These are phyloP conservation scores for Pentamera pediparva DNA, from an alignment of 53 echinoderm and acorn worm genomes.

Conservation along the genomic window DNA sequence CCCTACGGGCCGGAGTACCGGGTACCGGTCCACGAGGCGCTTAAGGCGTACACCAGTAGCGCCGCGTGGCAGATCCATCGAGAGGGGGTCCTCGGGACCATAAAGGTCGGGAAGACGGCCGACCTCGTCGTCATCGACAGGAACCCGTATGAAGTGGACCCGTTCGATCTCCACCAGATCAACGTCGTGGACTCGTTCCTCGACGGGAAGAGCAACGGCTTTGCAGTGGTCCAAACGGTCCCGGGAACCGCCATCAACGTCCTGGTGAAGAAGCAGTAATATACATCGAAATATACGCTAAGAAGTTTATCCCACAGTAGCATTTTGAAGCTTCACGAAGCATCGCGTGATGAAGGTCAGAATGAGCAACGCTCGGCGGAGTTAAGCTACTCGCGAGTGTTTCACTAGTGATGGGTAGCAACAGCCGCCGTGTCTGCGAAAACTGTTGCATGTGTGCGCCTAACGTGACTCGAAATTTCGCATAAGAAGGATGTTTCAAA, in stretches of 20 bases:
- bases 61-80: constrained; percentile 45
- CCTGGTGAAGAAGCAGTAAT: no score
- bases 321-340: no score
- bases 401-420: no score
- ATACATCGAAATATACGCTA: no score
- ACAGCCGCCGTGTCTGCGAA: no score
- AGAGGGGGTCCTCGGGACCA: constrained; percentile 39
- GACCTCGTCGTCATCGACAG: constrained; percentile 13
- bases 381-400: no score
- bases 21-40: constrained; percentile 48
- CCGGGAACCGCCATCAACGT: not conserved
- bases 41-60: constrained; percentile 47
- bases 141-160: constrained; percentile 33
- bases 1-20: constrained; percentile 46
- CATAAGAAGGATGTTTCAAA: no score
- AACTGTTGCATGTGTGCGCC: no score
- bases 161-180: constrained; percentile 14
- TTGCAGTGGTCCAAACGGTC: not conserved
- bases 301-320: no score
- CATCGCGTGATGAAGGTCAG: no score
- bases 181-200: constrained; percentile 42
- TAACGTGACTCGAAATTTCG: no score
- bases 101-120: constrained; percentile 47
- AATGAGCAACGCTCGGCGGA: no score
- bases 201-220: constrained; percentile 39